Evolutionary conservation across 2,113 vertebrate genomes (phyloP).

Genomic region (Caranx ignobilis): DNA sequence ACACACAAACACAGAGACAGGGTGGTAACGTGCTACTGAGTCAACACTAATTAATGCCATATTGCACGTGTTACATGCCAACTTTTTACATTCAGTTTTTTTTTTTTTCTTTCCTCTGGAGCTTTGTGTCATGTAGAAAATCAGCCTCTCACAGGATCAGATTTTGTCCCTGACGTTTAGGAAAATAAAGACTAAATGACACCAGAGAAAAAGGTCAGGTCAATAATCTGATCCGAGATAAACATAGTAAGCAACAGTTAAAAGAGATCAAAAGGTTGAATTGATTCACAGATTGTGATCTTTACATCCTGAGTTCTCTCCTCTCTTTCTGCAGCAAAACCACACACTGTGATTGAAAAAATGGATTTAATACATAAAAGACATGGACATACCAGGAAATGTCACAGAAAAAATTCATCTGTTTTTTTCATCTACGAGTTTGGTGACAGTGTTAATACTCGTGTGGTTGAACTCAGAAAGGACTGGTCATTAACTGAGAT

Average conservation of each 20-base stretch:
- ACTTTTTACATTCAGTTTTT: constrained; percentile 48
- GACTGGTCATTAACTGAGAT: no score
- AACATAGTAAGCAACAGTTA: constrained; percentile 8
- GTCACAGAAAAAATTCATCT: no score
- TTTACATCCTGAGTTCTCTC: background rate
- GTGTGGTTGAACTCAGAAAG: no score
- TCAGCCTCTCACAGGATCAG: background rate
- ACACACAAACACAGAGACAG: constrained; percentile 53
- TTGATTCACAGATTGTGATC: background rate
- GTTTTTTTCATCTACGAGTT: no score
- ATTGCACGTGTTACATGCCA: constrained; percentile 69
- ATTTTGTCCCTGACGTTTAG: constrained; percentile 24
- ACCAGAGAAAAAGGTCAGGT: constrained; percentile 28
- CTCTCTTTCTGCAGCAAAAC: background rate
- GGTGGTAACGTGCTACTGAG: constrained; percentile 73
- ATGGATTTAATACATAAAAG: background rate
- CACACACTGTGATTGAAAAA: background rate
- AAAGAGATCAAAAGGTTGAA: background rate
- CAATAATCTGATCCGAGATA: constrained; percentile 22
- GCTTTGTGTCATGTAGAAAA: constrained; percentile 16
- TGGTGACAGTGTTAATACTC: background rate
- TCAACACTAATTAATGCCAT: constrained; percentile 78
- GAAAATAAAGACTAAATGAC: constrained; percentile 26
- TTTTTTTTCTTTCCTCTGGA: constrained; percentile 19
- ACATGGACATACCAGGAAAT: background rate